These are phyloP conservation scores for Aquatica leii DNA, from an alignment of 2,888 invertebrate genomes.

Conservation along the genomic window DNA sequence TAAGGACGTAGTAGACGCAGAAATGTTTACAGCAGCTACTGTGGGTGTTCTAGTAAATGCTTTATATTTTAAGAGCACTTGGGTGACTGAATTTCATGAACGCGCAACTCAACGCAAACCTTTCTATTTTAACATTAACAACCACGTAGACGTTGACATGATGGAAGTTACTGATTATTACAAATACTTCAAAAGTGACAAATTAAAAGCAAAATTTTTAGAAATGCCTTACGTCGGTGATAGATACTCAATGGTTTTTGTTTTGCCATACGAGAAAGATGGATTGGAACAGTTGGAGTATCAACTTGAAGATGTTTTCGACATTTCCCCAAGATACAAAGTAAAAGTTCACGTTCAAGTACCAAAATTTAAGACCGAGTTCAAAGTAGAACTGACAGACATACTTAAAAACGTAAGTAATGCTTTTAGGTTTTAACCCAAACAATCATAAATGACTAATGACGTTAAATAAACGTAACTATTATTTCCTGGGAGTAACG, in stretches of 20 bases:
- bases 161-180: background rate
- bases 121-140: slow-evolving; percentile 16
- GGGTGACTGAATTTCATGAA: slow-evolving; percentile 44
- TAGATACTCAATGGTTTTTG: slow-evolving; percentile 44
- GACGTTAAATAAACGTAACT: too few species aligned
- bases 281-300: slow-evolving; percentile 35
- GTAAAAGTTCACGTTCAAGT: slow-evolving; percentile 35
- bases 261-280: slow-evolving; percentile 35
- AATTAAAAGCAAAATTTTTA: slow-evolving; percentile 49
- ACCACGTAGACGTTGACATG: slow-evolving; percentile 4
- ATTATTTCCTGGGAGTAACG: too few species aligned
- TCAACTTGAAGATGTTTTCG: slow-evolving; percentile 27
- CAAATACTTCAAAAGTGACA: slow-evolving; percentile 49
- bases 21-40: slow-evolving; percentile 42
- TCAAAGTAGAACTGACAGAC: slow-evolving; percentile 61
- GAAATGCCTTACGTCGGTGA: too few species aligned
- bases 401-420: slow-evolving; percentile 66
- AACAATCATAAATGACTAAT: too few species aligned
- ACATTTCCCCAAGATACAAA: slow-evolving; percentile 14
- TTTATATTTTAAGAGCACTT: slow-evolving; percentile 52
- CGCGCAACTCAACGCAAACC: slow-evolving; percentile 32
- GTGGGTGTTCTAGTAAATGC: slow-evolving; percentile 53
- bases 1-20: slow-evolving; percentile 46
- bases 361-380: slow-evolving; percentile 42
- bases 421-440: background rate